Conservation (phyloP, 2,888 invertebrate species). For the Caenorhabditis doughertyi region DNA sequence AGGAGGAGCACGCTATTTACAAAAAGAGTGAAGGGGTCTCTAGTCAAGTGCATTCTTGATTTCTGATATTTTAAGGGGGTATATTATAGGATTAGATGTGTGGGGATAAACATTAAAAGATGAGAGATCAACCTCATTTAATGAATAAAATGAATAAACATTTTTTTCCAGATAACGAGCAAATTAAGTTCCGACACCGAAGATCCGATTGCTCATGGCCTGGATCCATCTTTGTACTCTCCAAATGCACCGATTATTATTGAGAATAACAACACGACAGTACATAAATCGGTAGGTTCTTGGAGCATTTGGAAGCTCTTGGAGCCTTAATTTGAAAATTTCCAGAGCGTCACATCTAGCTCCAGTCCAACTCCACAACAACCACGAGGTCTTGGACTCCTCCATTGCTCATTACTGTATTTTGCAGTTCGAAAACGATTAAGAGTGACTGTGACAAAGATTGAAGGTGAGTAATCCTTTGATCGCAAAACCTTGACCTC, state of each 20-base stretch:
- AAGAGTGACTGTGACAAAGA: constrained; percentile 82
- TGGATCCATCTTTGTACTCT: constrained; percentile 79
- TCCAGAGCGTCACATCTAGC: constrained; percentile 54
- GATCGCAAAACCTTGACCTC: not conserved
- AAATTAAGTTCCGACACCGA: constrained; percentile 70
- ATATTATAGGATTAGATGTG: not conserved
- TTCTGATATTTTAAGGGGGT: constrained; percentile 28
- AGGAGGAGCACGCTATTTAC: not conserved
- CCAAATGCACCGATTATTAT: constrained; percentile 63
- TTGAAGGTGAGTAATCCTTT: constrained; percentile 74
- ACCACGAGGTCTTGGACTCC: constrained; percentile 78
- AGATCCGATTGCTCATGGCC: constrained; percentile 76
- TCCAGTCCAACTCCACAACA: constrained; percentile 67
- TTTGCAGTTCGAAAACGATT: constrained; percentile 83
- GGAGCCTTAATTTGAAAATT: not conserved
- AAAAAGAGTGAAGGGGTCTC: not conserved
- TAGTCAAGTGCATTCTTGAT: constrained; percentile 39
- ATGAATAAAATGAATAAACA: not conserved
- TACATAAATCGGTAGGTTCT: constrained; percentile 53
- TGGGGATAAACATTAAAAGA: constrained; percentile 16
- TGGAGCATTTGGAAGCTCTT: too few species aligned
- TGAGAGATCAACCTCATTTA: not conserved
- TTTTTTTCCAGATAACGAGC: constrained; percentile 69
- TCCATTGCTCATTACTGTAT: constrained; percentile 83
- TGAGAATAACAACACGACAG: constrained; percentile 56